These are phyloP conservation scores for Nomada goodeniana DNA, from an alignment of 2,888 invertebrate genomes.

Conservation along the genomic window DNA sequence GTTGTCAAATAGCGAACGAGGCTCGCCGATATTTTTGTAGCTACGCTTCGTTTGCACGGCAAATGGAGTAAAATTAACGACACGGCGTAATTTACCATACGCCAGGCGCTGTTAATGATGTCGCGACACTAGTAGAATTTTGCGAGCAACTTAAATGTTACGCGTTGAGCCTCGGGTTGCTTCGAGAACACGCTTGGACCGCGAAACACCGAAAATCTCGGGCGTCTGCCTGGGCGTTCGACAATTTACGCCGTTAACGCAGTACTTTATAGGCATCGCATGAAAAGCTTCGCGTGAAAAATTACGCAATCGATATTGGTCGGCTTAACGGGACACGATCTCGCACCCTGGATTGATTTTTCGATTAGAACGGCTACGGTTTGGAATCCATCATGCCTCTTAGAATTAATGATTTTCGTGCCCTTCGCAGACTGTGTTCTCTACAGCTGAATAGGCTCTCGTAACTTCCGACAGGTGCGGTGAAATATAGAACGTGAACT, in stretches of 20 bases:
- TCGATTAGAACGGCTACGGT: slow-evolving; percentile 17
- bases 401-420: neutral
- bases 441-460: neutral
- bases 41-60: slow-evolving; percentile 18
- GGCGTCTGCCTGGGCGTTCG: neutral
- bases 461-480: too few species aligned
- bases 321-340: slow-evolving; percentile 20
- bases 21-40: slow-evolving; percentile 14
- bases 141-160: neutral
- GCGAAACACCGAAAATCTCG: neutral
- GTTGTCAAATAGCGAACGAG: slow-evolving; percentile 8
- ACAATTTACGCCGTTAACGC: slow-evolving; percentile 47
- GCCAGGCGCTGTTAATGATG: slow-evolving; percentile 21
- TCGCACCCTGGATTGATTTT: slow-evolving; percentile 33
- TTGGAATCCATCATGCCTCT: neutral
- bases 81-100: neutral
- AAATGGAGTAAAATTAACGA: slow-evolving; percentile 37
- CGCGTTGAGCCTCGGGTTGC: neutral
- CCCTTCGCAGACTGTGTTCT: too few species aligned
- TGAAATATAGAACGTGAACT: too few species aligned
- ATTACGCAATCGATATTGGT: slow-evolving; percentile 38
- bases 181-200: neutral
- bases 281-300: slow-evolving; percentile 48
- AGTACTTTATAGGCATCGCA: slow-evolving; percentile 35
- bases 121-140: neutral